phyloP scores from a whole-genome alignment of 2,888 invertebrate species.

The Holacanthella duospinosa region DNA sequence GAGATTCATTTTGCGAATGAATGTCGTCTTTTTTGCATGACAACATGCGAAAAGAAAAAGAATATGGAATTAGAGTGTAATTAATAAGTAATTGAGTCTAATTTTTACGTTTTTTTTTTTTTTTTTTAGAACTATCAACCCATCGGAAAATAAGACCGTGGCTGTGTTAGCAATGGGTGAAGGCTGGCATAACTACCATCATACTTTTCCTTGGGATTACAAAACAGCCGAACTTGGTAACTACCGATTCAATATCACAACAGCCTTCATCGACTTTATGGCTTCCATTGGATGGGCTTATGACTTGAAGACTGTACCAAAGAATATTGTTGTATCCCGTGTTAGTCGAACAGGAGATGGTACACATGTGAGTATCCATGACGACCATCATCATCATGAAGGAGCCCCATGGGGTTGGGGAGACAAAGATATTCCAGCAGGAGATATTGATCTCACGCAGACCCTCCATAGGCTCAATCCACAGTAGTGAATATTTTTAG shows the following conservation, averaged over 20 bases:
- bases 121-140: constrained; percentile 57
- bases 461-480: constrained; percentile 16
- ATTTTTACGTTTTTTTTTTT: background rate
- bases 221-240: constrained; percentile 46
- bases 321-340: constrained; percentile 52
- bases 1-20: too few species aligned
- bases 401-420: constrained; percentile 35
- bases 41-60: too few species aligned
- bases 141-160: constrained; percentile 64
- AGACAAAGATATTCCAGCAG: constrained; percentile 32
- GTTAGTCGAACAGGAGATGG: constrained; percentile 66
- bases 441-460: constrained; percentile 28
- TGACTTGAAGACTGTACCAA: constrained; percentile 54
- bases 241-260: constrained; percentile 49
- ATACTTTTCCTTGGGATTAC: constrained; percentile 69
- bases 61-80: too few species aligned
- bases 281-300: constrained; percentile 53
- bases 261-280: constrained; percentile 52
- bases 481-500: background rate
- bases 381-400: background rate
- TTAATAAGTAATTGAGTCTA: too few species aligned
- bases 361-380: background rate
- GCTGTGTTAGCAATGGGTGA: constrained; percentile 61
- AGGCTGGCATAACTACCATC: constrained; percentile 84
- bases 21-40: too few species aligned